Evolutionary conservation across 1,140 invertebrate genomes (phyloP), one percentile per base, ranked within the genome.

Genomic region (Drosophila lini): DNA sequence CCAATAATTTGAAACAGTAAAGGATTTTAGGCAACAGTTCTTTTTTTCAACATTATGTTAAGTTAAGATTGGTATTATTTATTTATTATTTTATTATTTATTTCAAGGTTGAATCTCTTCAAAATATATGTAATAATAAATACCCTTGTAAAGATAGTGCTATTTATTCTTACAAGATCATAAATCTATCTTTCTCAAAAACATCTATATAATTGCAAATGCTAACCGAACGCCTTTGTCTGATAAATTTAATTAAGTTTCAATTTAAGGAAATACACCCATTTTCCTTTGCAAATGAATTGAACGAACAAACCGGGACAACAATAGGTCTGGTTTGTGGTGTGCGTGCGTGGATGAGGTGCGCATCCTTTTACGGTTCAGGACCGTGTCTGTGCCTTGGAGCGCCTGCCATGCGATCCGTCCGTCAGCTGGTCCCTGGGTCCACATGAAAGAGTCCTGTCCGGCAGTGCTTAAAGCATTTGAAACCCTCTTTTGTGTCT

Each of bases 401-500:
- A 83, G 83, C 84, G 61, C 13, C 47, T 61, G 58, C 28, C 16
- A 50, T 64, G 58, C 34, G 38, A 25, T 60, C 40, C 53, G 25
- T 40, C 80, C 34, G 40, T 52, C 38, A 8, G 50, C 28, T 16
- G 16, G 42, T 50, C 59, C 55, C 42, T 22, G 19, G 25, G 76
- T 84, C 74, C 74, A 81, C 76, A 86, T 86, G 52, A 86, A 86
- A 86, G 82, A 68, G 80, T 40, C 59, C n/a, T 15, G 40, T 41
- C 48, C n/a, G 22, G 44, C 69, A 65, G 62, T 47, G 80, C 65
- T 86, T 58, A 80, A 80, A 88, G 80, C 84, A 63, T 78, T 89
- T 52, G 60, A 86, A 86, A 65, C 47, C 60, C 67, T 65, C 84
- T 80, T 89, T 86, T 88, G 62, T 83, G 76, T 88, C 80, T 88